phyloP scores from a whole-genome alignment of 2,888 invertebrate genomes.

The Erebia palarica region DNA sequence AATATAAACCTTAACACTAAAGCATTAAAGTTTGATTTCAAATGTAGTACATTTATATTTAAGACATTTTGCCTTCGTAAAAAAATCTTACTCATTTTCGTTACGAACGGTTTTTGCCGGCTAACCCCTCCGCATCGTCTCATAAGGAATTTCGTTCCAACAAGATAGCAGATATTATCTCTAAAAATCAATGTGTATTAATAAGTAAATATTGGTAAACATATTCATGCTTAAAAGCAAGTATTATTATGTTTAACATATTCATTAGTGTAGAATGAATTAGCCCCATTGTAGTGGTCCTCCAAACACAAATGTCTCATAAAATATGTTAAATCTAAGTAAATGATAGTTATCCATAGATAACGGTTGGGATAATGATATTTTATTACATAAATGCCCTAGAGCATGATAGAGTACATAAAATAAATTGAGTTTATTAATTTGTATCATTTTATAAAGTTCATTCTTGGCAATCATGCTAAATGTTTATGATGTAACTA shows the following conservation, averaged over 20 bases:
- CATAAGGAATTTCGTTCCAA: not conserved
- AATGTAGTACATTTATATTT: too few species aligned
- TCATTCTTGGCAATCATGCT: conserved; percentile 46
- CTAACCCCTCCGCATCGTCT: too few species aligned
- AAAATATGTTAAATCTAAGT: conserved; percentile 24
- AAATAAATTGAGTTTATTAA: not conserved
- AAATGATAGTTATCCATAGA: conserved; percentile 14
- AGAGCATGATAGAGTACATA: not conserved
- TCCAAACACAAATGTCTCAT: conserved; percentile 28
- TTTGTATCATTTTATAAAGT: conserved; percentile 26
- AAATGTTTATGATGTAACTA: conserved; percentile 60
- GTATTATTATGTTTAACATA: conserved; percentile 32
- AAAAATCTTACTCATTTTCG: too few species aligned
- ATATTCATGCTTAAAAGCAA: conserved; percentile 33
- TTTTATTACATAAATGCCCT: conserved; percentile 14
- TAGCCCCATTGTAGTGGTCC: conserved; percentile 32
- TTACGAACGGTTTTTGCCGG: too few species aligned
- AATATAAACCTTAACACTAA: too few species aligned
- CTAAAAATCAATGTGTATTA: conserved; percentile 19
- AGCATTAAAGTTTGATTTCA: too few species aligned
- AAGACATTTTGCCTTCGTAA: too few species aligned
- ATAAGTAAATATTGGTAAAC: conserved; percentile 13
- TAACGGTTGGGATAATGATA: conserved; percentile 15
- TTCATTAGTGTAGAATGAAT: conserved; percentile 33
- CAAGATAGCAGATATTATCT: not conserved